A percentile compares a stretch with the other conserved stretches of the same genome.
phyloP scores from a whole-genome alignment of 1,140 invertebrate genomes.

The Nebria ingens region DNA sequence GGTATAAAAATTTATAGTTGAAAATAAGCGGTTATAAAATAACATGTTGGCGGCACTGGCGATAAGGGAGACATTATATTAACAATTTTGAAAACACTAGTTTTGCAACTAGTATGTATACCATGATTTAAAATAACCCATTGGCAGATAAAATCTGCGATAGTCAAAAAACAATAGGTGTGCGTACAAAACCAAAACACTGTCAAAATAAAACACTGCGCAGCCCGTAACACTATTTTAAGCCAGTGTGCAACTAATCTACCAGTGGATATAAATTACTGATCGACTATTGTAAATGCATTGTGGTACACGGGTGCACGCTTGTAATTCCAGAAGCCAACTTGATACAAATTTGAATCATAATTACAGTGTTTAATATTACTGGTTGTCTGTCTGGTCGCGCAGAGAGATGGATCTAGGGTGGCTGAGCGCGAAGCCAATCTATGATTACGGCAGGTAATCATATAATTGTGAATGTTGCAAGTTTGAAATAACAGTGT shows the following conservation, averaged over 20 bases:
- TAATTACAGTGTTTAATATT: constrained; percentile 10
- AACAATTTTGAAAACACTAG: not conserved
- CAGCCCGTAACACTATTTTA: too few species aligned
- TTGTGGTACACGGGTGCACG: not conserved
- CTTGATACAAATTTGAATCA: constrained; percentile 9
- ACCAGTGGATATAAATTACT: too few species aligned
- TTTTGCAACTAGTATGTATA: not conserved
- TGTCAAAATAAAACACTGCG: not conserved
- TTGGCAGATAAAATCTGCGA: not conserved
- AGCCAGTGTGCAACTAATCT: too few species aligned
- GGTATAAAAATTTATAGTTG: not conserved
- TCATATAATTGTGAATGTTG: not conserved
- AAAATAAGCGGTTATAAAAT: not conserved
- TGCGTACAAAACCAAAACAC: not conserved
- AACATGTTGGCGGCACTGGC: too few species aligned
- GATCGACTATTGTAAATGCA: not conserved
- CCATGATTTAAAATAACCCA: not conserved
- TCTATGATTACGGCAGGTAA: constrained; percentile 6
- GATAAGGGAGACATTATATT: not conserved
- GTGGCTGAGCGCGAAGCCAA: not conserved
- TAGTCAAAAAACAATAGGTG: not conserved
- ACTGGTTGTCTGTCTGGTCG: not conserved
- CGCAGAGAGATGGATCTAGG: not conserved
- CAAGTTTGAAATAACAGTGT: not conserved
- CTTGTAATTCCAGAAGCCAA: constrained; percentile 8